Conservation (phyloP, 1,140 invertebrate genomes). For the Dryas iulia region DNA sequence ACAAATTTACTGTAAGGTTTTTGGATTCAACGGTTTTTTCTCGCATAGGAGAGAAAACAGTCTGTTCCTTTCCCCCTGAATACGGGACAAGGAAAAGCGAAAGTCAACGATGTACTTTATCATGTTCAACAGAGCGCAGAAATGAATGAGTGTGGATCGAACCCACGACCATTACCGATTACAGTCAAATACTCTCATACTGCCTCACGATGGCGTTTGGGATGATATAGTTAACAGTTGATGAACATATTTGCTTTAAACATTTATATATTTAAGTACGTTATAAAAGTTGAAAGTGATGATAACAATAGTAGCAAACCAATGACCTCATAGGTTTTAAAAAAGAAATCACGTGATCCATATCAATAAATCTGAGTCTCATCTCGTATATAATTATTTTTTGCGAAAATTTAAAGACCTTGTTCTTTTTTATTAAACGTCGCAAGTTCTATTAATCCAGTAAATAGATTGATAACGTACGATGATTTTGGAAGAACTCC, state of each 20-base stretch:
- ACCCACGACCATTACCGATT: too few species aligned
- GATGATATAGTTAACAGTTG: too few species aligned
- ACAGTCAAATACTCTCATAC: too few species aligned
- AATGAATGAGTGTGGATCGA: too few species aligned
- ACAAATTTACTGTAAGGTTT: too few species aligned
- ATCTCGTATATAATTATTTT: conserved; percentile 2
- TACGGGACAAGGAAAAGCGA: too few species aligned
- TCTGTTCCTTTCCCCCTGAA: too few species aligned
- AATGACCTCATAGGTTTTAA: neutral
- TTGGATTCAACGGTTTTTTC: too few species aligned
- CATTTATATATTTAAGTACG: neutral
- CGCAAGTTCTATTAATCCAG: conserved; percentile 65
- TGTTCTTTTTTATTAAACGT: conserved; percentile 30
- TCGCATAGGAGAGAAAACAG: too few species aligned
- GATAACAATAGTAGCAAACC: neutral
- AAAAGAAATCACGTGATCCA: neutral
- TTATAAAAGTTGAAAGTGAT: neutral
- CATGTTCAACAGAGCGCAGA: too few species aligned
- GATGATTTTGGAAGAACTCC: conserved; percentile 67
- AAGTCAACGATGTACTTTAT: too few species aligned
- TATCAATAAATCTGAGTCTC: neutral
- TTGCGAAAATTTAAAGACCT: conserved; percentile 1
- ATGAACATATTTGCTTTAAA: neutral
- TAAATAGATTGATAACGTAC: conserved; percentile 55
- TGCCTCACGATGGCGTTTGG: too few species aligned